A percentile compares a stretch with the other conserved stretches of the same genome.
These are phyloP conservation scores for Elaphurus davidianus DNA, from an alignment of 2,113 vertebrate species.

Conservation along the genomic window DNA sequence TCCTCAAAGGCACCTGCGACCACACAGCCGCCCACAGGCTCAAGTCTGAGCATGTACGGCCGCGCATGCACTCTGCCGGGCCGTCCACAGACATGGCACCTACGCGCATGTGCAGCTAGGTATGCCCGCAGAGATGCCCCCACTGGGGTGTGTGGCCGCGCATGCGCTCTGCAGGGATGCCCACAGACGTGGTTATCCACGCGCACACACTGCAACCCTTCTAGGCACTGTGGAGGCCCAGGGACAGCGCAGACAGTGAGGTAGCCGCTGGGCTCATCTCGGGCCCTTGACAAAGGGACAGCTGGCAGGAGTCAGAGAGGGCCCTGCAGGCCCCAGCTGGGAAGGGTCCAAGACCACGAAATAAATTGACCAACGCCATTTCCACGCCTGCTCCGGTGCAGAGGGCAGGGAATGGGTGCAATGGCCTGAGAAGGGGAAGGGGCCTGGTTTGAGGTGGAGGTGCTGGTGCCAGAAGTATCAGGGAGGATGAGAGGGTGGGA, in stretches of 20 bases:
- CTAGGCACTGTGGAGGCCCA: neutral
- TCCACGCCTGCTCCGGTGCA: neutral
- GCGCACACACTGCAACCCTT: neutral
- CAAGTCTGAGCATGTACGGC: neutral
- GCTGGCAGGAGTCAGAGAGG: neutral
- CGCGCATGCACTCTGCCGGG: fast-evolving
- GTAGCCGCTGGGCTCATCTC: neutral
- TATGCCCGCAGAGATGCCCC: neutral
- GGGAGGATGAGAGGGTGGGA: neutral
- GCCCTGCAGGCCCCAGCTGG: neutral
- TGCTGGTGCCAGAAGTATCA: neutral
- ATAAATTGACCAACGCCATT: neutral
- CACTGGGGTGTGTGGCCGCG: too few relatives aligned
- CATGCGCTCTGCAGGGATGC: neutral
- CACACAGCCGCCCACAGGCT: neutral
- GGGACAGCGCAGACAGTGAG: neutral
- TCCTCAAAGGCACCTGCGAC: slow-evolving; percentile 47
- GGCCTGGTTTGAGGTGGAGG: neutral
- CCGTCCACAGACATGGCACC: neutral
- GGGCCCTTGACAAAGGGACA: neutral
- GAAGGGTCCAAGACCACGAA: neutral
- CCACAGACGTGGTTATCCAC: neutral
- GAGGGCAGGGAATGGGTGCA: neutral
- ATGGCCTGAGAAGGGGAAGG: neutral
- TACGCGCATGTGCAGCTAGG: neutral